Evolutionary conservation across 1,140 invertebrate genomes (phyloP).

Genomic region (Tribolium madens): DNA sequence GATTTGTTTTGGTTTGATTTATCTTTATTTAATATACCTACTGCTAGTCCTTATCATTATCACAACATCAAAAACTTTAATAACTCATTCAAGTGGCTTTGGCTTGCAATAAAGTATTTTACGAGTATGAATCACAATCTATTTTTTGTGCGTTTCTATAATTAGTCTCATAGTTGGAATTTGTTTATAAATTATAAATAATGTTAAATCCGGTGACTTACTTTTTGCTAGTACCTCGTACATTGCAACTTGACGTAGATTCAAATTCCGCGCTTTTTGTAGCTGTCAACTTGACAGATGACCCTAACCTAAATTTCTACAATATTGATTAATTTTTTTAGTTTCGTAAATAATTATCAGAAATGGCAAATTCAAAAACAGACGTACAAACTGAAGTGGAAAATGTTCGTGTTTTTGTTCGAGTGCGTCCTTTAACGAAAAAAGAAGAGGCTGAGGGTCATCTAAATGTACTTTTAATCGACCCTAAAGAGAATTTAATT

Average conservation of each 20-base stretch:
- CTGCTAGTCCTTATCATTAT: too few relatives aligned
- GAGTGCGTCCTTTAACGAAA: conserved; percentile 87
- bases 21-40: neutral
- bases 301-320: conserved; percentile 2
- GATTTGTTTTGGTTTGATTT: conserved; percentile 5
- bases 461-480: conserved; percentile 79
- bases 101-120: too few relatives aligned
- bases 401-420: conserved; percentile 87
- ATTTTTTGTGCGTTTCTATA: too few relatives aligned
- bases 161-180: too few relatives aligned
- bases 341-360: neutral
- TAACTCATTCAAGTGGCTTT: neutral
- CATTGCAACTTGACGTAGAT: neutral
- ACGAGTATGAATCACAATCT: too few relatives aligned
- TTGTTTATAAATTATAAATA: neutral
- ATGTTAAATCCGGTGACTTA: neutral
- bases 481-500: conserved; percentile 80
- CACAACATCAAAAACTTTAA: neutral
- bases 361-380: conserved; percentile 55
- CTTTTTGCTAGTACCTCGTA: neutral
- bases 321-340: neutral
- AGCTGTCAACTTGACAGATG: neutral
- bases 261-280: neutral
- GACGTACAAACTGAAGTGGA: conserved; percentile 67
- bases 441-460: conserved; percentile 79